Base-by-base conservation (phyloP, 2,797 vertebrate genomes). In the Poecilia velifera region DNA sequence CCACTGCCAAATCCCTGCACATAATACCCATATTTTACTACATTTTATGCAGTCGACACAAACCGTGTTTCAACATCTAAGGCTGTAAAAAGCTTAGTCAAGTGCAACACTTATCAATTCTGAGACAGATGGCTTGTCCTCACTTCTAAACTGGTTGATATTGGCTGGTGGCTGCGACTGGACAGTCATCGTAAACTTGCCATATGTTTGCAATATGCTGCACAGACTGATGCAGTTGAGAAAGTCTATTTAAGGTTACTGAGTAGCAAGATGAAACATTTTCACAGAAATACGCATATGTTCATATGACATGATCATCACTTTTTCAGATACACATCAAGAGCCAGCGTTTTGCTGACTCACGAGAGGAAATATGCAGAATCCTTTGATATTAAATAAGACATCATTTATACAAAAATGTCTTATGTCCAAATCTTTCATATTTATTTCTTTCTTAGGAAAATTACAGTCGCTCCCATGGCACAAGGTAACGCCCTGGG, bases 181-280 rank as follows among this genome's bases (percentile, higher is more conserved):
- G 93, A 93, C 93, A 80, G 87, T 86, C 88, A 84, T 93, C 85
- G 81, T 92, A 91, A 93, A 93, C 76, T 76, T 16, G 66, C 93
- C 94, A 94, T 94, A 95, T 94, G 94, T 80, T 43, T 89, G 77
- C 91, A 92, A 87, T 93, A 91, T 93, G 94, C 77, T 70, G 87
- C 84, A 86, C 94, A 93, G 94, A 92, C 89, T 92, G 92, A 84
- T 76, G 82, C 75, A 79, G 82, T 74, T 2, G 86, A 78, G 72
- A 74, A 79, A 88, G 89, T 86, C 87, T 88, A 76, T 90, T 91
- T 91, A 86, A 91, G 90, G 88, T 76, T 89, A 85, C 31, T 31
- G 82, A 83, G 79, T 87, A 84, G 78, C 77, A 86, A 84, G 77
- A 91, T 90, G 83, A 89, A 91, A 85, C 79, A 80, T 78, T 85